Base-by-base conservation (phyloP, 2,888 invertebrate species). In the Caenorhabditis japonica region DNA sequence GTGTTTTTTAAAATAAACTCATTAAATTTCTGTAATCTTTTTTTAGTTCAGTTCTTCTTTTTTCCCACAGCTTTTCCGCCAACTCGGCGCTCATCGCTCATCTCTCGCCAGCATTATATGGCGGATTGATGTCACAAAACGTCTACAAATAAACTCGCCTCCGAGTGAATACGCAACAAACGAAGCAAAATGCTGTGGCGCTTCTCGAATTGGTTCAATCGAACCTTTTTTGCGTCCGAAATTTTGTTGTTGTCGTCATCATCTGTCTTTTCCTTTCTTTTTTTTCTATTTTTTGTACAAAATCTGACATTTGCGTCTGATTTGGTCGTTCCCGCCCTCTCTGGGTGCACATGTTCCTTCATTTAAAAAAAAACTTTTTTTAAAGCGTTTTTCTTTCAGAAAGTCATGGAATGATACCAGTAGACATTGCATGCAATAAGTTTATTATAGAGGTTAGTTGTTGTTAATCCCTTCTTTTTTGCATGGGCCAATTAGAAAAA, bases 361-460 rank as follows among this genome's bases (percentile, higher is more conserved):
- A 46, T 39, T 34, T 15, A 7, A 21, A 30, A n/a, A n/a, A n/a
- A n/a, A n/a, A n/a, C n/a, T n/a, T n/a, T 44, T 10, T 23, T 34
- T 19, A 27, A 15, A 55, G 5, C 4, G 15, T 21, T 4, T 33
- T n/a, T 34, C 0, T 56, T 66, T 49, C 66, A 51, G 44, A 21
- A 33, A 51, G 38, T 17, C 33, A 66, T 72, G 72, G 52, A 27
- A 72, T 72, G 72, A 64, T 72, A 47, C 53, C 59, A 41, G 55
- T 38, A 46, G 72, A 72, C 17, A 53, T 46, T 19, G 59, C 64
- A 43, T 72, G 72, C 47, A 64, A 72, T 47, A 72, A 64, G 49
- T 53, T 59, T 21, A 52, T 64, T 30, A 47, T 72, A 27, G 49
- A 64, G 52, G 72, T 72, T 12, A 56, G 66, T 39, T 10, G 10